Conservation (phyloP, 2,797 vertebrate species). For the Paramormyrops hopkinsi region DNA sequence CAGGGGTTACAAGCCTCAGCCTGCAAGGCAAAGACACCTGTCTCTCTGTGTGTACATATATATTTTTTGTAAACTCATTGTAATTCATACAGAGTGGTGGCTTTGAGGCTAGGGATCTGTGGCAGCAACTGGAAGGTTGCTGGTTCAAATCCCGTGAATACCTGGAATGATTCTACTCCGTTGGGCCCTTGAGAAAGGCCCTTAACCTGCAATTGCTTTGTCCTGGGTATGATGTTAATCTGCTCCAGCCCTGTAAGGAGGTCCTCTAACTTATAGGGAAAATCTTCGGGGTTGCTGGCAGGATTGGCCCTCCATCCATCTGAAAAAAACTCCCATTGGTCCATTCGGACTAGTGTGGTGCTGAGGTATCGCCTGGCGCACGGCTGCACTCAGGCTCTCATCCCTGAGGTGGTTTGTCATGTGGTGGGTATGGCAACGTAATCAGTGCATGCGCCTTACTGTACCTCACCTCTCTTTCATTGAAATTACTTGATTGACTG, state of each 20-base stretch:
- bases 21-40: neutral
- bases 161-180: neutral
- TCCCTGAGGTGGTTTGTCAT: neutral
- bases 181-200: neutral
- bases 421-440: neutral
- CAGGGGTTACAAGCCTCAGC: neutral
- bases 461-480: neutral
- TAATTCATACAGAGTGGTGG: neutral
- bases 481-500: neutral
- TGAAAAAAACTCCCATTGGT: neutral
- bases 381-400: neutral
- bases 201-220: neutral
- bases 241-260: neutral
- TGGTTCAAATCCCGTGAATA: neutral
- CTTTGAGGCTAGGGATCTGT: neutral
- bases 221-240: neutral
- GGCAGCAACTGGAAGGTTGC: neutral
- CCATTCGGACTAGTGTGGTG: neutral
- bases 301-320: neutral
- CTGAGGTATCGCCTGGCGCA: neutral
- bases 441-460: neutral
- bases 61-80: neutral
- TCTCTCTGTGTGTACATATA: neutral
- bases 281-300: neutral
- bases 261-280: neutral